phyloP scores from a whole-genome alignment of 1,140 invertebrate species.

The Drosophila serrata region DNA sequence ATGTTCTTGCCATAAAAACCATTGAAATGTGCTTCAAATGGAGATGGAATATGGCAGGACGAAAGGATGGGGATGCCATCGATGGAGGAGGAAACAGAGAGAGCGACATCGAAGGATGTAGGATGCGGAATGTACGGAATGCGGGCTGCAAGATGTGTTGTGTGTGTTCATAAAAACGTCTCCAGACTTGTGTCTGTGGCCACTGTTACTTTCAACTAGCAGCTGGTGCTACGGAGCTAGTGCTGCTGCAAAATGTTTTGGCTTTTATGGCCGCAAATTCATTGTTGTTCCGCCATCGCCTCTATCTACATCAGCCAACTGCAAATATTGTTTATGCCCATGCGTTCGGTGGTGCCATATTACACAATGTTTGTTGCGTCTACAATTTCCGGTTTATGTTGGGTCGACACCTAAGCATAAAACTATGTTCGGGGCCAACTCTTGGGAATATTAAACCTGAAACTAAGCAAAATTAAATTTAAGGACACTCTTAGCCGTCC shows the following conservation, averaged over 20 bases:
- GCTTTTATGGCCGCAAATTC: conserved; percentile 76
- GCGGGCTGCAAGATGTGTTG: conserved; percentile 7
- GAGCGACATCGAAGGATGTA: not conserved
- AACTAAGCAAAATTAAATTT: conserved; percentile 6
- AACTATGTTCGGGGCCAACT: conserved; percentile 38
- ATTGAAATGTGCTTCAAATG: conserved; percentile 81
- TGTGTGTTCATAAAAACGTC: conserved; percentile 62
- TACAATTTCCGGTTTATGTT: conserved; percentile 36
- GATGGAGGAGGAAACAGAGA: conserved; percentile 5
- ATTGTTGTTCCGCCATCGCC: conserved; percentile 57
- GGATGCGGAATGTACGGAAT: not conserved
- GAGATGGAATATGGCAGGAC: conserved; percentile 54
- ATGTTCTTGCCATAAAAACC: conserved; percentile 81
- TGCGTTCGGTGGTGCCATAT: conserved; percentile 38
- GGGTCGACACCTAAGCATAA: conserved; percentile 55
- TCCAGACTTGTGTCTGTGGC: conserved; percentile 49
- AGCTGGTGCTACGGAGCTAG: conserved; percentile 43
- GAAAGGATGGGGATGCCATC: conserved; percentile 6
- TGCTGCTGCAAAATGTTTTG: conserved; percentile 67
- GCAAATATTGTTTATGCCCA: conserved; percentile 75
- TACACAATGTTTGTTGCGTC: conserved; percentile 54
- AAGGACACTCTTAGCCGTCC: not conserved
- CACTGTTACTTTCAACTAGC: conserved; percentile 43
- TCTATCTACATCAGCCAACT: conserved; percentile 47
- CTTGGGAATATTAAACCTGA: conserved; percentile 3